Evolutionary conservation across 2,888 invertebrate species (phyloP).

Genomic region (Tachina fera): DNA sequence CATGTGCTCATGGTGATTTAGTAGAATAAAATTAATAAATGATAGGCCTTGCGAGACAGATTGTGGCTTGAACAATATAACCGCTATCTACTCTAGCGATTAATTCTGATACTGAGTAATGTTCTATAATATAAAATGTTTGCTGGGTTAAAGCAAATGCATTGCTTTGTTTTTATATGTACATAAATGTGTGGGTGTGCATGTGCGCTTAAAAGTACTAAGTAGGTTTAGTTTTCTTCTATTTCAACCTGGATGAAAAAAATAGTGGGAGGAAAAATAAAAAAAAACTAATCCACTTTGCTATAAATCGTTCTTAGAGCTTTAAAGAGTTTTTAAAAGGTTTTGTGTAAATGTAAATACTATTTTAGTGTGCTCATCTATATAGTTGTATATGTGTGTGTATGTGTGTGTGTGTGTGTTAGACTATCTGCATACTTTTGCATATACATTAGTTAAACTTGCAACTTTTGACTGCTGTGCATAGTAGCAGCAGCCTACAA

Average conservation of each 20-base stretch:
- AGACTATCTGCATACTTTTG: not conserved
- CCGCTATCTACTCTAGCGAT: no score
- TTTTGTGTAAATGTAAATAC: constrained; percentile 21
- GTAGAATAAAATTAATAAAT: no score
- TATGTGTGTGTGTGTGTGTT: not conserved
- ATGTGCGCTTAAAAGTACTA: not conserved
- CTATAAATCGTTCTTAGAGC: constrained; percentile 67
- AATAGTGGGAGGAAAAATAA: constrained; percentile 4
- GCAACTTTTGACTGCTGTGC: constrained; percentile 44
- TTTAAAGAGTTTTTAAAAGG: constrained; percentile 67
- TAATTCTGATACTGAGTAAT: no score
- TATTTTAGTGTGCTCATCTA: not conserved
- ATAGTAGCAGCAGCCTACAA: constrained; percentile 50
- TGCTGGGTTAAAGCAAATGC: not conserved
- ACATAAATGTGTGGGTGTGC: not conserved
- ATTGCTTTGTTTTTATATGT: not conserved
- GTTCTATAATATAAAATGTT: not conserved
- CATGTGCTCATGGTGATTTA: no score
- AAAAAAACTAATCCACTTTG: constrained; percentile 65
- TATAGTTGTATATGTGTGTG: not conserved
- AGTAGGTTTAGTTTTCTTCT: constrained; percentile 28
- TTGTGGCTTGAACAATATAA: no score
- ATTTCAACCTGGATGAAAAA: not conserved
- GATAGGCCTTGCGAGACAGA: no score
- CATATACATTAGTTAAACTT: not conserved